Conservation (phyloP, 2,888 invertebrate species). For the Cryptocephalus primarius region DNA sequence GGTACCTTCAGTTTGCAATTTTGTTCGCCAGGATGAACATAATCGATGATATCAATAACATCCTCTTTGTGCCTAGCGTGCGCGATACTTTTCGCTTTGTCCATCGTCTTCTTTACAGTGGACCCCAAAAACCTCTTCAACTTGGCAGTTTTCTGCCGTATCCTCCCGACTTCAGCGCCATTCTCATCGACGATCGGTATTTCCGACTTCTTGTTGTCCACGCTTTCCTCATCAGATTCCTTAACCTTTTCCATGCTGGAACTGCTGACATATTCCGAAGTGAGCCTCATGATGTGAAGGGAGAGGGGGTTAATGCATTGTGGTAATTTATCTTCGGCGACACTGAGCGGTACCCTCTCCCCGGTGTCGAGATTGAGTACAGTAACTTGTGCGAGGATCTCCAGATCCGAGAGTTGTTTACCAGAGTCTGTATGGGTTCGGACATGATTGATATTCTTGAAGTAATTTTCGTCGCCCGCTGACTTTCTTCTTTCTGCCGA, state of each 20-base stretch:
- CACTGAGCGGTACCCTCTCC: conserved; percentile 86
- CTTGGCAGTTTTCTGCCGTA: conserved; percentile 43
- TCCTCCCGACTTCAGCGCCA: conserved; percentile 36
- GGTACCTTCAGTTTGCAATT: conserved; percentile 68
- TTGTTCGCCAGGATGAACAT: conserved; percentile 65
- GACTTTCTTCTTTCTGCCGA: conserved; percentile 62
- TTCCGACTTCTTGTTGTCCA: conserved; percentile 51
- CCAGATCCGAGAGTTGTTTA: conserved; percentile 77
- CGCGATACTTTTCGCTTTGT: conserved; percentile 81
- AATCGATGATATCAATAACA: conserved; percentile 73
- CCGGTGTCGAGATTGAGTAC: conserved; percentile 76
- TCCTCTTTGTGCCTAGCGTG: conserved; percentile 82
- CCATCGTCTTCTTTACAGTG: conserved; percentile 83
- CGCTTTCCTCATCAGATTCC: conserved; percentile 68
- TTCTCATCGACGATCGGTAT: conserved; percentile 42
- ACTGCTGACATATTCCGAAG: conserved; percentile 77
- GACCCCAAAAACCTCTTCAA: conserved; percentile 75
- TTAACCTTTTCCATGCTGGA: conserved; percentile 51
- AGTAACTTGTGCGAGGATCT: conserved; percentile 79
- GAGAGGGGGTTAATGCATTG: conserved; percentile 89
- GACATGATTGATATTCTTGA: conserved; percentile 60
- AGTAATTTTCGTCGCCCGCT: conserved; percentile 68
- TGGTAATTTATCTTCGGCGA: conserved; percentile 87
- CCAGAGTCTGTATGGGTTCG: conserved; percentile 79
- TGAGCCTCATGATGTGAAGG: conserved; percentile 86